phyloP scores from a whole-genome alignment of 2,888 invertebrate species.

The Lysandra bellargus region DNA sequence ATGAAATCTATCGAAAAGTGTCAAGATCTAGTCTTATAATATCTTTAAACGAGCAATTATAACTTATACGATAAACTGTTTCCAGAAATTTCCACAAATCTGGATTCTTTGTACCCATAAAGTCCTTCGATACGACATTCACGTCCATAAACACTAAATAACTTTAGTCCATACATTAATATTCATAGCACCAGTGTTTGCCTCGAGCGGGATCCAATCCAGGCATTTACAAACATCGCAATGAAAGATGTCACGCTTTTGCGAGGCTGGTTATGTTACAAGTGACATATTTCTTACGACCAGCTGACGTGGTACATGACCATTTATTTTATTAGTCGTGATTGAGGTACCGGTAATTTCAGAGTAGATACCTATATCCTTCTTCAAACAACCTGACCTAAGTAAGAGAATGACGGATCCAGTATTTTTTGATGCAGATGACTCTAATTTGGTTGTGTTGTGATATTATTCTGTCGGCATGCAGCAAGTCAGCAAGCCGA shows the following conservation, averaged over 20 bases:
- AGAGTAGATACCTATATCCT: background rate
- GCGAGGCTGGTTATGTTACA: background rate
- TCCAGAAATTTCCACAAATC: background rate
- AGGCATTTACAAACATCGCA: conserved; percentile 19
- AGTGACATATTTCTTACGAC: conserved; percentile 22
- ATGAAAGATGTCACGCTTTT: conserved; percentile 27
- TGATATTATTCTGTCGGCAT: background rate
- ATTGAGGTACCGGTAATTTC: background rate
- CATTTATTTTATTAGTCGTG: conserved; percentile 13
- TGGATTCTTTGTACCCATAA: background rate
- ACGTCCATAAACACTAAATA: background rate
- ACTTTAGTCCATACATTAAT: conserved; percentile 12
- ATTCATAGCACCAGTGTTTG: conserved; percentile 16
- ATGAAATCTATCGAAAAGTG: too few species aligned
- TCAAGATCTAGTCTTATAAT: too few species aligned
- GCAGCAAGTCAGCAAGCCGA: background rate
- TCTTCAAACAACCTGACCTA: background rate
- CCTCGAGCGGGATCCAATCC: conserved; percentile 13
- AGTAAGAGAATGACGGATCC: background rate
- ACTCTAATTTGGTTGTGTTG: background rate
- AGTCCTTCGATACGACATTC: background rate
- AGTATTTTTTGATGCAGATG: background rate
- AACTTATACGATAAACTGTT: background rate
- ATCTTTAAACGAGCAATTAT: too few species aligned
- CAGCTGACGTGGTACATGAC: conserved; percentile 12